phyloP scores from a whole-genome alignment of 1,140 invertebrate species.

The Octopus bimaculoides region DNA sequence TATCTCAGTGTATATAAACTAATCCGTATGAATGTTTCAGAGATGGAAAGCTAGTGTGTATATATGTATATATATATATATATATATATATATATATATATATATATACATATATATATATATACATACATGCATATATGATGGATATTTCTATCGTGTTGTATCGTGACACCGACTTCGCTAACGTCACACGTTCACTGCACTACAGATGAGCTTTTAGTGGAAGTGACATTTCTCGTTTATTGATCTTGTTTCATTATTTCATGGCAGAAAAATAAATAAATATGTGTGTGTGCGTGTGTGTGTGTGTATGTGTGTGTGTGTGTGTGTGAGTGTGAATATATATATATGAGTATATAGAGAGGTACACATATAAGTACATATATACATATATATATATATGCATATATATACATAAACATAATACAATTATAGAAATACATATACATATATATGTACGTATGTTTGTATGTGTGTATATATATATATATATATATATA shows the following conservation, averaged over 20 bases:
- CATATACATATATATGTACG: not conserved
- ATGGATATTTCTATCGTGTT: not conserved
- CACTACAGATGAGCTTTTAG: too few relatives aligned
- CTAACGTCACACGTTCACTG: too few relatives aligned
- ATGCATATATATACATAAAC: not conserved
- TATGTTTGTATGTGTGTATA: not conserved
- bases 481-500: not conserved
- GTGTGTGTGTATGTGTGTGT: not conserved
- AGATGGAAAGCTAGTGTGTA: too few relatives aligned
- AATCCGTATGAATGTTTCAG: too few relatives aligned
- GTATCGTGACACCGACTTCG: too few relatives aligned
- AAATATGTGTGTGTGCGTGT: not conserved
- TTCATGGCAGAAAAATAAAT: not conserved
- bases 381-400: not conserved
- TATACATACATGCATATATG: not conserved
- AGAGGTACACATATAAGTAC: not conserved
- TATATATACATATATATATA: not conserved
- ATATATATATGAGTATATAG: not conserved
- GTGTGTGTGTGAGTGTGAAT: not conserved
- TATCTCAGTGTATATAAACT: too few relatives aligned
- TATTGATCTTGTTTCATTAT: too few relatives aligned
- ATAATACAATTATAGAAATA: not conserved
- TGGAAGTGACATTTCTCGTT: too few relatives aligned
- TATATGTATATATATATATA: not conserved
- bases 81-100: conserved; percentile 4